Evolutionary conservation across 1,140 invertebrate species (phyloP).

Genomic region (Meloidogyne hapla): DNA sequence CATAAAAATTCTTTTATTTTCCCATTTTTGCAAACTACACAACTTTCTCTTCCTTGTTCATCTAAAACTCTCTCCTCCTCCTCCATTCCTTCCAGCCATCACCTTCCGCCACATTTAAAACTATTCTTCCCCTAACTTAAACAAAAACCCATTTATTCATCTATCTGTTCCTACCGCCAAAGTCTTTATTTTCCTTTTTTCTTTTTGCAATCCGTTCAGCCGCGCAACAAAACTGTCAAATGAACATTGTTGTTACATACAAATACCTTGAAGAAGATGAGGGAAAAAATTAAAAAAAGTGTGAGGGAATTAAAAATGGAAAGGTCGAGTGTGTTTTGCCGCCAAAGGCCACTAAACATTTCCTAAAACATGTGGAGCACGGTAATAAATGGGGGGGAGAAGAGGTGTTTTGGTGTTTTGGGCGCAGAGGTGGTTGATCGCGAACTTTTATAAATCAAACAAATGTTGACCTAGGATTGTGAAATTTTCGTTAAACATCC

Average conservation of each 20-base stretch:
- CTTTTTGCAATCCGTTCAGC: background rate
- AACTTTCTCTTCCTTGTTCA: constrained; percentile 5
- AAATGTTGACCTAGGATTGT: background rate
- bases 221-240: background rate
- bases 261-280: constrained; percentile 5
- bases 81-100: background rate
- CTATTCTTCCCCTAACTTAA: background rate
- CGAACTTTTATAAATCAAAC: background rate
- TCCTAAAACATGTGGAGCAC: background rate
- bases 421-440: background rate
- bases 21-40: background rate
- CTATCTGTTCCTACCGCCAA: background rate
- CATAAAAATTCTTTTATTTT: background rate
- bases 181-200: background rate
- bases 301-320: background rate
- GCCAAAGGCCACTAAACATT: constrained; percentile 2
- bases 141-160: constrained; percentile 2
- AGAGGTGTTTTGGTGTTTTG: background rate
- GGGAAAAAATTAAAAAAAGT: background rate
- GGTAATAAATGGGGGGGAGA: background rate
- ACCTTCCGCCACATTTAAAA: background rate
- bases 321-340: constrained; percentile 4
- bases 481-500: background rate
- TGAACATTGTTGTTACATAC: background rate
- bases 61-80: background rate